Base-by-base conservation (phyloP, 1,140 invertebrate species). In the Spodoptera litura region DNA sequence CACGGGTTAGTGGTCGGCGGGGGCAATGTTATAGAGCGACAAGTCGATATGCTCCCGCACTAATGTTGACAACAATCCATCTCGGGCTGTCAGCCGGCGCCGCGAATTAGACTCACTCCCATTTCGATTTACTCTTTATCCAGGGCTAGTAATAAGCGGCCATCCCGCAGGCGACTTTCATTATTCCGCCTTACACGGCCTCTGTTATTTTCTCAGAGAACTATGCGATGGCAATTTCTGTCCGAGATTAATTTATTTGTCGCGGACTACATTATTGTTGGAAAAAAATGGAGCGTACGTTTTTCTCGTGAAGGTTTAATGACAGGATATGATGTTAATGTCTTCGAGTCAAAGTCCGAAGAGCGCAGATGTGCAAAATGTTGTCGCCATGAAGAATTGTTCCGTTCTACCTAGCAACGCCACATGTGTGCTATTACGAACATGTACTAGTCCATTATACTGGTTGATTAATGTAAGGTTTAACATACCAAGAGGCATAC, bases 51-150 rank as follows among this genome's bases (percentile, higher is more conserved):
- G 90, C 86, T 89, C 89, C 89, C 91, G 91, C 89, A 90, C 88
- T 93, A 93, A 93, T 94, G 89, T 93, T 94, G 91, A 91, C 93
- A 92, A 93, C 87, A 91, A 94, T 94, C 88, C 90, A 93, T 94
- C 91, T 94, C 90, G 85, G 78, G 85, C 87, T 92, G 91, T 90
- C 91, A 94, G 82, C 79, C 89, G 88, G 87, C 91, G 91, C 90
- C 89, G 90, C 89, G 91, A 91, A 92, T 93, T 89, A 89, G 84
- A 85, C 89, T 92, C 89, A 92, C 85, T 93, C 93, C 90, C 91
- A 91, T 91, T 94, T 92, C 90, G 90, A 94, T 93, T 92, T 89
- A 88, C 84, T 92, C 83, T 78, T 89, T 84, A 85, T 85, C 83
- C 84, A 83, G 79, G 72, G 81, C 80, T 83, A 79, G 83, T 89